Conservation (phyloP, 1,140 invertebrate genomes). For the Uloborus diversus region DNA sequence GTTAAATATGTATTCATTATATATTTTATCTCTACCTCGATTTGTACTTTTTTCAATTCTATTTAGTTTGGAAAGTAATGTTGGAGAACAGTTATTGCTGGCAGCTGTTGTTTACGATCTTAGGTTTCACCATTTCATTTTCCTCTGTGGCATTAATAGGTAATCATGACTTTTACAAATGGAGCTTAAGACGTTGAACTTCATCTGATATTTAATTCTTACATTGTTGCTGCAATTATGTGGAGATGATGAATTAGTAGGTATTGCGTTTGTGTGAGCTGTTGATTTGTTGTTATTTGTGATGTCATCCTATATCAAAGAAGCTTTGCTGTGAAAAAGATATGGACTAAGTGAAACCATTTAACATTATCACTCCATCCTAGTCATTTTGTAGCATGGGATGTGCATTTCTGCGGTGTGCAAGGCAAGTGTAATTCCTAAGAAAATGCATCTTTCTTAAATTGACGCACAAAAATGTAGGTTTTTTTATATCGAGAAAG, state of each 20-base stretch:
- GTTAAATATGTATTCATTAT: too few species aligned
- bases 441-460: slow-evolving; percentile 1
- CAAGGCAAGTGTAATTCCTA: slow-evolving; percentile 47
- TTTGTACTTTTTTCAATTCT: too few species aligned
- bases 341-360: not conserved
- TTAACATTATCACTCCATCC: slow-evolving; percentile 12
- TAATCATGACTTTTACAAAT: not conserved
- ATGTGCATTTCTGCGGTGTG: slow-evolving; percentile 37
- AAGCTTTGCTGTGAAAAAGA: slow-evolving; percentile 17
- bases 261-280: not conserved
- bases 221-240: slow-evolving; percentile 5
- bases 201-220: slow-evolving; percentile 40
- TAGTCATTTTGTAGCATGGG: slow-evolving; percentile 51
- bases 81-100: too few species aligned
- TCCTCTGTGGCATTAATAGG: not conserved
- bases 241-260: not conserved
- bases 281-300: not conserved
- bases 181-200: slow-evolving; percentile 15
- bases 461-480: slow-evolving; percentile 44
- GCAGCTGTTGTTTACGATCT: too few species aligned
- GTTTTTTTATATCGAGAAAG: not conserved
- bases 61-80: too few species aligned
- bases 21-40: too few species aligned
- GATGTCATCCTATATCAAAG: not conserved
- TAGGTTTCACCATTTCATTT: too few species aligned